Evolutionary conservation across 2,113 vertebrate species (phyloP), one percentile per base, ranked within the genome.

Genomic region (Oncorhynchus nerka): DNA sequence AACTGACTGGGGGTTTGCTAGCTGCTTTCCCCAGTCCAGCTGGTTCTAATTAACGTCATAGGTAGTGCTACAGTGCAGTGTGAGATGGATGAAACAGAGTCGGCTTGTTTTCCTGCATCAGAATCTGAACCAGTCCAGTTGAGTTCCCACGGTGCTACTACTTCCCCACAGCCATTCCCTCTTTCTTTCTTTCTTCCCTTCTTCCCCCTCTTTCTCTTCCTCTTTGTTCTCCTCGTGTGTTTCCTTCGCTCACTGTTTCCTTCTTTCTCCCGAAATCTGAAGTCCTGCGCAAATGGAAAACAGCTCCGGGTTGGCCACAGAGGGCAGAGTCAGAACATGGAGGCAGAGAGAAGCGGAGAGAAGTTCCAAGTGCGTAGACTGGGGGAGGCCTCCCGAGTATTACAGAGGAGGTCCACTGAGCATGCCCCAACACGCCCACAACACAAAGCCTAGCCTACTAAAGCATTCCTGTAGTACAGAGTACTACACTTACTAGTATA

Each of bases 11-110:
- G 24, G 19, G 32, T 61, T 73, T 45, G 39, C 39, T 45, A 45
- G 51, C 16, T 55, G 51, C 51, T 55, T 55, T 1, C 71, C n/a
- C 48, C n/a, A 13, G 8, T 30, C 67, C 76, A 71, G 73, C 76
- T 82, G 80, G 22, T 82, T 71, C 24, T 75, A 71, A 78, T 82
- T 78, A 82, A 57, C 64, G 34, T 72, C n/a, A 71, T 65, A 82
- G 73, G 72, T 82, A 57, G 39, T n/a, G 59, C 55, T 19, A 45
- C 39, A 45, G 39, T 45, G 67, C 59, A 73, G 68, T 26, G 66
- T 22, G 19, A 24, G 74, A 45, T 12, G 39, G 39, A 69, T 72
- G 59, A 80, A 73, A 51, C 64, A 66, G n/a, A 71, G 20, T 62
- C 7, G 2, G 13, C 4, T 12, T 5, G 5, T 78, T 78, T 74